These are phyloP conservation scores for Saccostrea glomerata DNA, from an alignment of 1,140 invertebrate genomes.

Conservation along the genomic window DNA sequence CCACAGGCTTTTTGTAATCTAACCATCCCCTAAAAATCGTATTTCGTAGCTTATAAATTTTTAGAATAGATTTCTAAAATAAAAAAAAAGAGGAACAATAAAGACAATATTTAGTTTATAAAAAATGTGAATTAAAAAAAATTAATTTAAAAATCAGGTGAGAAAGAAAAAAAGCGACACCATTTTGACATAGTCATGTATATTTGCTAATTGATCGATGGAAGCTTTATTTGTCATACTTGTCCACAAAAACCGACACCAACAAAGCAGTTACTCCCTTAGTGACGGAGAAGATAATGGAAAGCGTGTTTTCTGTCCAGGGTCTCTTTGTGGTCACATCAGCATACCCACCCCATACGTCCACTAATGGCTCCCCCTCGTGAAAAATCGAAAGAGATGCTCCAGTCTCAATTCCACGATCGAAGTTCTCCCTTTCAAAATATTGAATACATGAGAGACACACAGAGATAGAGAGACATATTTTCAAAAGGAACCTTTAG, in stretches of 20 bases:
- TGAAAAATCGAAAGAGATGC: conserved; percentile 76
- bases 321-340: conserved; percentile 62
- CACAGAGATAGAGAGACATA: too few relatives aligned
- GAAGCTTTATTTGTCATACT: not conserved
- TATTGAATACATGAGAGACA: too few relatives aligned
- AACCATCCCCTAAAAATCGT: conserved; percentile 69
- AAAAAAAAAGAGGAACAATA: not conserved
- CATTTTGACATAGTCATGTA: not conserved
- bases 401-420: conserved; percentile 75
- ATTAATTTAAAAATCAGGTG: not conserved
- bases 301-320: conserved; percentile 66
- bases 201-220: not conserved
- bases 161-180: too few relatives aligned
- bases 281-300: conserved; percentile 61
- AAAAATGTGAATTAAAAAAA: not conserved
- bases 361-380: conserved; percentile 77
- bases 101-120: too few relatives aligned
- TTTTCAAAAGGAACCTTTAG: too few relatives aligned
- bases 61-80: not conserved
- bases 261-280: conserved; percentile 76
- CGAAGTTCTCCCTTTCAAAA: conserved; percentile 67
- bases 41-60: too few relatives aligned
- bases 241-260: conserved; percentile 71
- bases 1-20: conserved; percentile 76
- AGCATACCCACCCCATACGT: conserved; percentile 77